Evolutionary conservation across 2,113 vertebrate species (phyloP), one percentile per base, ranked within the genome.

Genomic region (Galbula dea): DNA sequence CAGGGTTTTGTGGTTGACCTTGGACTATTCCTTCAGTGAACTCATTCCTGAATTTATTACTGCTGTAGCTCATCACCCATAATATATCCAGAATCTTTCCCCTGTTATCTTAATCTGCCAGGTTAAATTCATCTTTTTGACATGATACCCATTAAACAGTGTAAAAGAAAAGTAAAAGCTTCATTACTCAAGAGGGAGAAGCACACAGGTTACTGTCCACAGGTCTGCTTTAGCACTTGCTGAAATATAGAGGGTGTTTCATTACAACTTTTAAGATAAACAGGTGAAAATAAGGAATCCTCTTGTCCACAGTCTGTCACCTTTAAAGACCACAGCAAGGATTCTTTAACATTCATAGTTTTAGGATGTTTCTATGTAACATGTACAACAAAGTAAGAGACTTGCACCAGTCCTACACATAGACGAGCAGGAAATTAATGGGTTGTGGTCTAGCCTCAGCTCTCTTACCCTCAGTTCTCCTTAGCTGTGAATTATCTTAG

Each of bases 51-150:
- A 87, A 90, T 83, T 80, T 95, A 89, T 80, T 89, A 83, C 65
- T 77, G 48, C 71, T 90, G 45, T 39, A 96, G 71, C 41, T 95
- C 61, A 89, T 94, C 78, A 78, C 52, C 34, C 49, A 8, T 57
- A 93, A 61, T 22, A 45, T 61, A 94, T 83, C 54, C 63, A 93
- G 77, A 93, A 88, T 94, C 63, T 43, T 95, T 90, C 34, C 49
- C 52, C 30, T 77, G 13, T 95, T 90, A 83, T 78, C 71, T 55
- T 85, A 18, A 41, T 55, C 89, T 80, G 26, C 54, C 83, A 85
- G n/a, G 74, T 63, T 91, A 73, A 82, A 91, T 85, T 96, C 6
- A 86, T 86, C 57, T 88, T 91, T 90, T 74, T 84, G 48, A 91
- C 3, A 5, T 39, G 61, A 49, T 14, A 58, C 27, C 52, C 27